Evolutionary conservation across 2,888 invertebrate genomes (phyloP), one percentile per base, ranked within the genome.

Genomic region (Agonopterix arenella): DNA sequence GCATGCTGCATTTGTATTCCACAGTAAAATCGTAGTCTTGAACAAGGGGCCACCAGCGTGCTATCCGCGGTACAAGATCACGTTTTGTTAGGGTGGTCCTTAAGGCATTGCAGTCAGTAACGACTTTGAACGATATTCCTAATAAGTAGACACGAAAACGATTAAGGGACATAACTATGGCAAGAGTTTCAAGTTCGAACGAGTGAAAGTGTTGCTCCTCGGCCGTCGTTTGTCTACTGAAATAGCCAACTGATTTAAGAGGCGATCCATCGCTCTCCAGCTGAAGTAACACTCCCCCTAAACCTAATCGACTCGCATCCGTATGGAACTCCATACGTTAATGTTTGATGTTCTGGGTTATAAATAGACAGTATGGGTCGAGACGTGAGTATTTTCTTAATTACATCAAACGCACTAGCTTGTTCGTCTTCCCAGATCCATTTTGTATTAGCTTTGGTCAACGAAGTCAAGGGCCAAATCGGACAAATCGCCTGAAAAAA

Each of bases 71-170:
- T 0, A 62, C 11, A 0, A 73, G 47, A 10, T 74, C 63, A 16
- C 61, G 59, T 44, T 73, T 70, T 1, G 45, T 51, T 11, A 61
- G 52, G 0, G 70, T 64, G 0, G 56, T 47, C 36, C 65, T 66
- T 1, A 74, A 41, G 1, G 70, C 59, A 40, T 48, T 40, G 45
- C 70, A 75, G 47, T 80, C 77, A 2, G 66, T 70, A 3, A 59
- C 45, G 0, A 62, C 44, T 38, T 46, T 59, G 36, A 62, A 60
- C 4, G 38, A n/a, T 3, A 52, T 41, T 8, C 60, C 62, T 1
- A 60, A 8, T 2, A 62, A 18, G 40, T 57, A 56, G 4, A 49
- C 47, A 1, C 56, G 13, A 37, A 56, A 55, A 18, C 54, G 49
- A 9, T 52, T 47, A 4, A 57, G 36, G 1, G 51, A 46, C 11